Evolutionary conservation across 2,113 vertebrate genomes (phyloP).

Genomic region (Tor tambroides): DNA sequence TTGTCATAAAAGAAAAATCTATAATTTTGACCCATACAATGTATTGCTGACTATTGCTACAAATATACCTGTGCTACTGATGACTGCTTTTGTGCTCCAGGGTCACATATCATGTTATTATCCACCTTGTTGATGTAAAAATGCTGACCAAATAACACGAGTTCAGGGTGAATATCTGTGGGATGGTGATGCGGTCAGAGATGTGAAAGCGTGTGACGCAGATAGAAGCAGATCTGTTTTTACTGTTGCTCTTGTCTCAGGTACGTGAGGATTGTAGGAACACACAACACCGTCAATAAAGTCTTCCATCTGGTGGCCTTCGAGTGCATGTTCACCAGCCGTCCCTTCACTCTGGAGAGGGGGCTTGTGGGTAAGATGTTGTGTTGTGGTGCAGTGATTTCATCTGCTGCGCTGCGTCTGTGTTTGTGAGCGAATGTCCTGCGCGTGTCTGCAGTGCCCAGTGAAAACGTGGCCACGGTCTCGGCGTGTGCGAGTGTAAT

Average conservation of each 20-base stretch:
- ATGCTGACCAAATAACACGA: too few relatives aligned
- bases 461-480: slow-evolving; percentile 90
- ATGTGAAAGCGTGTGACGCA: too few relatives aligned
- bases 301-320: slow-evolving; percentile 98
- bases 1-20: too few relatives aligned
- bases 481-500: slow-evolving; percentile 90
- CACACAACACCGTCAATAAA: slow-evolving; percentile 98
- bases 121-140: too few relatives aligned
- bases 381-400: not conserved
- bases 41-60: too few relatives aligned
- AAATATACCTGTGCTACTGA: too few relatives aligned
- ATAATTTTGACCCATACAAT: too few relatives aligned
- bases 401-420: not conserved
- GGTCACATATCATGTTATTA: too few relatives aligned
- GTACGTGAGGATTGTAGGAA: slow-evolving; percentile 95
- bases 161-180: too few relatives aligned
- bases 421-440: not conserved
- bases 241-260: slow-evolving; percentile 67
- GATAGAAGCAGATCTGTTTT: not conserved
- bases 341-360: slow-evolving; percentile 87
- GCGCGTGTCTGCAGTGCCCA: slow-evolving; percentile 77
- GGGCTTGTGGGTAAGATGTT: slow-evolving; percentile 85
- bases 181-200: too few relatives aligned
- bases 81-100: too few relatives aligned
- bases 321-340: slow-evolving; percentile 95